phyloP scores from a whole-genome alignment of 92 coral and sea anemone genomes.

The Palythoa grandiflora region DNA sequence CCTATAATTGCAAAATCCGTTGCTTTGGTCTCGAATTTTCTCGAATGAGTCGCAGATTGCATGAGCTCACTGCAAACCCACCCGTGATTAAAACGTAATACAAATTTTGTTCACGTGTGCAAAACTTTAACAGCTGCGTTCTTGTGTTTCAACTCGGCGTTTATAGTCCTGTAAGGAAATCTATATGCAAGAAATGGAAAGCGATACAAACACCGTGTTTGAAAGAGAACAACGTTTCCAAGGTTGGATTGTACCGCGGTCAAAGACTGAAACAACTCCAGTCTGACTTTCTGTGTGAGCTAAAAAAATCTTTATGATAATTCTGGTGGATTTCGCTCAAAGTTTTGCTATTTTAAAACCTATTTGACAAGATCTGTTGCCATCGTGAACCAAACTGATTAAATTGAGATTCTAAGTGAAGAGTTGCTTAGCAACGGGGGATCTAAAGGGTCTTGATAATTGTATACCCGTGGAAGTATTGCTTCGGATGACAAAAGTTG shows the following conservation, averaged over 20 bases:
- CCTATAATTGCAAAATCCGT: not conserved
- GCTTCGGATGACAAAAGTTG: slow-evolving; percentile 62
- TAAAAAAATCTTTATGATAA: not conserved
- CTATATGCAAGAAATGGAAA: slow-evolving; percentile 6
- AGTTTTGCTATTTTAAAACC: not conserved
- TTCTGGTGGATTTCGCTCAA: slow-evolving; percentile 4
- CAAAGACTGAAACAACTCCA: not conserved
- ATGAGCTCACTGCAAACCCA: not conserved
- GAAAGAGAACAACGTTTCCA: not conserved
- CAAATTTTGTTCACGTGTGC: not conserved
- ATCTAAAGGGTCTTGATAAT: slow-evolving; percentile 39
- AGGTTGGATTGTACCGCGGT: not conserved
- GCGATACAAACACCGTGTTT: not conserved
- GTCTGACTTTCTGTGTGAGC: not conserved
- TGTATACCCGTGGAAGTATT: slow-evolving; percentile 36
- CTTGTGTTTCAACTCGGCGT: not conserved
- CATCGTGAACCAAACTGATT: not conserved
- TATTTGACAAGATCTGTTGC: not conserved
- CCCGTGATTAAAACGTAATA: not conserved
- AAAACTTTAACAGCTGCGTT: slow-evolving; percentile 35
- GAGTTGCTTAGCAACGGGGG: slow-evolving; percentile 40
- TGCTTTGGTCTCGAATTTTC: not conserved
- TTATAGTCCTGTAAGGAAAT: not conserved
- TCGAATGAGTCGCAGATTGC: not conserved
- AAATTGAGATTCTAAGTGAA: not conserved